Evolutionary conservation across 2,797 vertebrate species (phyloP).

Genomic region (Diceros bicornis): DNA sequence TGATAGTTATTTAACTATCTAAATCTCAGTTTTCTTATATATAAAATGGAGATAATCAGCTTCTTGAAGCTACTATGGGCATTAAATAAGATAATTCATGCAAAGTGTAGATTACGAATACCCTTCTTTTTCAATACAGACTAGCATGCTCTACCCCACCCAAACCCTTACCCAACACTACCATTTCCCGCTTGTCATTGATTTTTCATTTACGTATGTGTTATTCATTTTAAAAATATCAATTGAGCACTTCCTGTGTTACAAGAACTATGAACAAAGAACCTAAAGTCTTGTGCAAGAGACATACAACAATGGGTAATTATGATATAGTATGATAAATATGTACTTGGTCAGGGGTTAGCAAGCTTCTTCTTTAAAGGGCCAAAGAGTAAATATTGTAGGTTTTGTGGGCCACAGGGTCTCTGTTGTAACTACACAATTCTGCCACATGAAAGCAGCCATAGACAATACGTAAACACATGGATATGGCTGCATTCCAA

Average conservation of each 20-base stretch:
- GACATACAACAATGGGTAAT: slow-evolving; percentile 5
- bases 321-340: slow-evolving; percentile 1
- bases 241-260: background rate
- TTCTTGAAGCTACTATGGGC: background rate
- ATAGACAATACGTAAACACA: slow-evolving; percentile 38
- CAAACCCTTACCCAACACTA: background rate
- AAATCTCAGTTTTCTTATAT: background rate
- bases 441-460: slow-evolving; percentile 53
- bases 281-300: slow-evolving; percentile 59
- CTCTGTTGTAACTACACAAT: slow-evolving; percentile 49
- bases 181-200: background rate
- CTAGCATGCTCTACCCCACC: background rate
- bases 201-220: background rate
- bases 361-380: slow-evolving; percentile 5
- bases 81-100: background rate
- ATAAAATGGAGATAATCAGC: background rate
- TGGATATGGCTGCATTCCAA: slow-evolving; percentile 24
- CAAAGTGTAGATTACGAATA: background rate
- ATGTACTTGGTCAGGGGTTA: background rate
- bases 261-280: slow-evolving; percentile 52
- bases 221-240: background rate
- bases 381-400: slow-evolving; percentile 66
- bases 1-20: background rate
- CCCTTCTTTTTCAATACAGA: background rate
- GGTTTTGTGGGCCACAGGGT: slow-evolving; percentile 17